Evolutionary conservation across 2,797 vertebrate species (phyloP).

Genomic region (Macropus fuliginosus): DNA sequence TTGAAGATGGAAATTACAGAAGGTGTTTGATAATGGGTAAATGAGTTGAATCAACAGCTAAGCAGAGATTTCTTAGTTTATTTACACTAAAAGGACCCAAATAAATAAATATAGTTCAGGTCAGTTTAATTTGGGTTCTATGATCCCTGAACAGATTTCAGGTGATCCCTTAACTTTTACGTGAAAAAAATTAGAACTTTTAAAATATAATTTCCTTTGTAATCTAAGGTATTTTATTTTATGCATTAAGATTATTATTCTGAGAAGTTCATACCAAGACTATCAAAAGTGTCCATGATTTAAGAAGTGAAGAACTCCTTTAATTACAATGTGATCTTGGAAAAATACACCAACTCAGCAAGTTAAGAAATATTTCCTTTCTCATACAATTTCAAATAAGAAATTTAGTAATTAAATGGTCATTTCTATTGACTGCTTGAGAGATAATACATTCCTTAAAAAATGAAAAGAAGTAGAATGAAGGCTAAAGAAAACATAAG

Average conservation of each 20-base stretch:
- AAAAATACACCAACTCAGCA: neutral
- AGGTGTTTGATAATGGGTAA: neutral
- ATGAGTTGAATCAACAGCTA: neutral
- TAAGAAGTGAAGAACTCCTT: neutral
- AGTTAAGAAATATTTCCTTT: conserved; percentile 11
- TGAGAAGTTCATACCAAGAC: neutral
- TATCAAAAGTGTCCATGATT: neutral
- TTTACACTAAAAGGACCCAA: neutral
- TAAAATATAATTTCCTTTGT: neutral
- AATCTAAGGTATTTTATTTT: neutral
- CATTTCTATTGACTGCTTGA: neutral
- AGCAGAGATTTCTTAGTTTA: neutral
- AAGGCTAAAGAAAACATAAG: neutral
- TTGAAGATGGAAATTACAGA: neutral
- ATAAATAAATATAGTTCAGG: neutral
- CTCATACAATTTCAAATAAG: neutral
- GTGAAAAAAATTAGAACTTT: neutral
- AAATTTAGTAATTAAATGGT: neutral
- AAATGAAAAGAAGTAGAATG: neutral
- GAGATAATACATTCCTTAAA: neutral
- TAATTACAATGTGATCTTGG: neutral
- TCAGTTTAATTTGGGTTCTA: neutral
- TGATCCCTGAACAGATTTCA: neutral
- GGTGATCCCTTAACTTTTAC: neutral
- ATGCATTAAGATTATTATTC: neutral